Conservation (phyloP, 2,888 invertebrate species). For the Tricholauxania praeusta region DNA sequence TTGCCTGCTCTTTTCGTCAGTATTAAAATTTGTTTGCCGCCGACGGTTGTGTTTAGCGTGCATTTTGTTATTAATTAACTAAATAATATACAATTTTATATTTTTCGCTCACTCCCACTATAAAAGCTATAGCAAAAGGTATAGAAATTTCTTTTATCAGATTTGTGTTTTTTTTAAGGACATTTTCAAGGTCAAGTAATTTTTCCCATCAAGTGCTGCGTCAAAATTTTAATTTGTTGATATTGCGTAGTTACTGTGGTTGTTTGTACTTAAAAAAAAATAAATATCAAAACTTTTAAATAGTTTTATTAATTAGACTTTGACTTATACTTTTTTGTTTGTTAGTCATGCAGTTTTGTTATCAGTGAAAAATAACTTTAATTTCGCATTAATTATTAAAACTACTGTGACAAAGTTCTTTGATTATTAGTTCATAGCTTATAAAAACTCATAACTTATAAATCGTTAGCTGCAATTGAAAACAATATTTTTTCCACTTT, state of each 20-base stretch:
- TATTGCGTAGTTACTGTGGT: not conserved
- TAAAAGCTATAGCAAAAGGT: constrained; percentile 14
- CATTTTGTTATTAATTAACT: not conserved
- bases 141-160: not conserved
- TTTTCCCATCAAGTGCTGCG: not conserved
- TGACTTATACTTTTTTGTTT: not conserved
- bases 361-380: too few species aligned
- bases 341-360: too few species aligned
- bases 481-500: not conserved
- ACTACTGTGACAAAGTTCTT: too few species aligned
- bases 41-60: constrained; percentile 24
- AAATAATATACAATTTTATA: not conserved
- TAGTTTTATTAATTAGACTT: not conserved
- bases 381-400: too few species aligned
- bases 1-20: not conserved
- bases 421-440: too few species aligned
- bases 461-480: too few species aligned
- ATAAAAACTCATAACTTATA: too few species aligned
- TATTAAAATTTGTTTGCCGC: constrained; percentile 17
- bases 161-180: constrained; percentile 10
- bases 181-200: constrained; percentile 13
- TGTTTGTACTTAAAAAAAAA: not conserved
- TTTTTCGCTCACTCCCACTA: not conserved
- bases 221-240: not conserved
- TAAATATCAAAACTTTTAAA: not conserved